Conservation (phyloP, 2,113 vertebrate genomes). For the Campylorhamphus procurvoides region DNA sequence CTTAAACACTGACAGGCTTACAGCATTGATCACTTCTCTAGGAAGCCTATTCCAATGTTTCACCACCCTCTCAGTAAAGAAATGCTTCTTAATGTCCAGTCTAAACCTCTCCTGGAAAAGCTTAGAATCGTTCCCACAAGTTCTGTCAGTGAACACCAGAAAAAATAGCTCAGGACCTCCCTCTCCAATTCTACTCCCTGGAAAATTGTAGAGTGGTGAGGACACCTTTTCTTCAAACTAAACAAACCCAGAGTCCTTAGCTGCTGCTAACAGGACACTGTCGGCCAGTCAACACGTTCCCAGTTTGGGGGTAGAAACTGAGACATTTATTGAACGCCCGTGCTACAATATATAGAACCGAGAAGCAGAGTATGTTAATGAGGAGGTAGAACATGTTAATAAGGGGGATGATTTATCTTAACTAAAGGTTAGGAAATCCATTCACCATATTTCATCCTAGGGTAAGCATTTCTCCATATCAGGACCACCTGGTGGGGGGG, state of each 20-base stretch:
- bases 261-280: fast-evolving
- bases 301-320: too few species aligned
- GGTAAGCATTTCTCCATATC: too few species aligned
- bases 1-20: background rate
- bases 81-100: background rate
- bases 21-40: background rate
- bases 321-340: too few species aligned
- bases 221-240: background rate
- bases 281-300: too few species aligned
- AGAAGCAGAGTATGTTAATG: too few species aligned
- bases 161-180: background rate
- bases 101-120: background rate
- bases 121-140: background rate
- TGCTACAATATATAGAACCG: too few species aligned
- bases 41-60: background rate
- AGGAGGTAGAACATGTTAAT: too few species aligned
- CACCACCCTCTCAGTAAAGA: background rate
- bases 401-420: too few species aligned
- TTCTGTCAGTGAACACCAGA: background rate
- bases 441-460: too few species aligned
- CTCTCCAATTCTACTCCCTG: background rate
- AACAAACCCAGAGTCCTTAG: background rate
- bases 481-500: too few species aligned
- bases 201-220: background rate
- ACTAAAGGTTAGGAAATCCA: too few species aligned